Evolutionary conservation across 2,113 vertebrate species (phyloP).

Genomic region (Pteropus alecto): DNA sequence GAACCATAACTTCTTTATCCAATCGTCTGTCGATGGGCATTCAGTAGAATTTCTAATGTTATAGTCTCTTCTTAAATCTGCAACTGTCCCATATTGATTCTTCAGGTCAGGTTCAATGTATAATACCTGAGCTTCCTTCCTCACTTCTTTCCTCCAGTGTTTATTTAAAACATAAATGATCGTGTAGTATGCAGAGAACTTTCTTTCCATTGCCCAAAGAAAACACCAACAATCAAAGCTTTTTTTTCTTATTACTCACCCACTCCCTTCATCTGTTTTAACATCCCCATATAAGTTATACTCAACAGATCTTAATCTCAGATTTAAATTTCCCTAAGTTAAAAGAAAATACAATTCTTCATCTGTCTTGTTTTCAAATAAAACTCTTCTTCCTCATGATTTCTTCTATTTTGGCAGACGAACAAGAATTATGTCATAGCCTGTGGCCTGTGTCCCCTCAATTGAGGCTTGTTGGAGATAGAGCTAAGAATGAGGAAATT

Average conservation of each 20-base stretch:
- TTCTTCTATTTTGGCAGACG: conserved; percentile 42
- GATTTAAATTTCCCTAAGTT: conserved; percentile 7
- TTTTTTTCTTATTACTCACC: neutral
- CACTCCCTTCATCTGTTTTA: neutral
- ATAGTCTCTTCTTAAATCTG: neutral
- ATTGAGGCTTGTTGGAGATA: conserved; percentile 52
- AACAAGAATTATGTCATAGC: conserved; percentile 66
- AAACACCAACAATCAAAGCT: neutral
- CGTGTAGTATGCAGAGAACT: accelerated
- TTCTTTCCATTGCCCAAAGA: neutral
- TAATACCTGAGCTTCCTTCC: neutral
- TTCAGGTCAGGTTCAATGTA: neutral
- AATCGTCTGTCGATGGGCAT: no score
- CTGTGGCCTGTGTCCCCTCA: conserved; percentile 33
- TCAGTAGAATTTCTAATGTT: neutral
- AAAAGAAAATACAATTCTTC: neutral
- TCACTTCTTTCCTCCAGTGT: neutral
- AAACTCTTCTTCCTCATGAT: conserved; percentile 61
- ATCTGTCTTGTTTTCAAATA: conserved; percentile 54
- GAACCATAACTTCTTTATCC: no score
- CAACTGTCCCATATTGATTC: neutral
- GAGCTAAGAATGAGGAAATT: conserved; percentile 58
- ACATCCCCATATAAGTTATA: neutral
- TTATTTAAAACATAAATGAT: conserved; percentile 2
- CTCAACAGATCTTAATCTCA: conserved; percentile 7